Evolutionary conservation across 2,797 vertebrate species (phyloP), one percentile per base, ranked within the genome.

Genomic region (Spea hammondii): DNA sequence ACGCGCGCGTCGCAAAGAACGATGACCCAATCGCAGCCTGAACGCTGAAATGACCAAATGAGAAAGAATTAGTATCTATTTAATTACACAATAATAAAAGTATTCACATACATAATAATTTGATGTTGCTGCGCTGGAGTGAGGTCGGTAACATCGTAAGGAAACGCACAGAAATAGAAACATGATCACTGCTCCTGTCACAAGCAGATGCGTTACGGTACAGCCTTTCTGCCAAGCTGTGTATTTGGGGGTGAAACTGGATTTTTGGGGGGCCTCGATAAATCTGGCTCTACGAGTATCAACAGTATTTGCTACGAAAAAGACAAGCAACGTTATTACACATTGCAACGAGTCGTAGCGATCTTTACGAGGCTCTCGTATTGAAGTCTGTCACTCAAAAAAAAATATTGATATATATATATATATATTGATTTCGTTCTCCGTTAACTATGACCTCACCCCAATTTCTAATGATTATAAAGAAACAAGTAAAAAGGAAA

Each of bases 391-490:
- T 32, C 32, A 3, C 32, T 32, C 32, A 32, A 32, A 32, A 32
- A 32, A 32, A 32, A 32, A 32, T 32, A 32, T 32, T 32, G 32
- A 3, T 32, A 32, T 32, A 32, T 32, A 32, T 32, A 32, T 32
- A 32, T 13, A 10, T 57, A 57, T 13, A 11, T 2, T 60, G 11
- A 1, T 46, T 46, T 57, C 10, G 66, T 51, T 79, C 67, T 54
- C 64, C 65, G 88, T 85, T 85, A 80, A 88, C 86, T 92, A 93
- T 93, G 92, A 93, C 86, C 5, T 93, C 93, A 93, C 84, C 89
- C 84, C 85, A 84, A 86, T 83, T 89, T 85, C 89, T 92, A 92
- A 88, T 87, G 86, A 89, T 89, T 87, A 87, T 84, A 88, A 54
- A 12, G 64, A 83, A 83, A 47, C 82, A 78, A 86, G 84, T 5